Evolutionary conservation across 2,888 invertebrate species (phyloP).

Genomic region (Luperina testacea): DNA sequence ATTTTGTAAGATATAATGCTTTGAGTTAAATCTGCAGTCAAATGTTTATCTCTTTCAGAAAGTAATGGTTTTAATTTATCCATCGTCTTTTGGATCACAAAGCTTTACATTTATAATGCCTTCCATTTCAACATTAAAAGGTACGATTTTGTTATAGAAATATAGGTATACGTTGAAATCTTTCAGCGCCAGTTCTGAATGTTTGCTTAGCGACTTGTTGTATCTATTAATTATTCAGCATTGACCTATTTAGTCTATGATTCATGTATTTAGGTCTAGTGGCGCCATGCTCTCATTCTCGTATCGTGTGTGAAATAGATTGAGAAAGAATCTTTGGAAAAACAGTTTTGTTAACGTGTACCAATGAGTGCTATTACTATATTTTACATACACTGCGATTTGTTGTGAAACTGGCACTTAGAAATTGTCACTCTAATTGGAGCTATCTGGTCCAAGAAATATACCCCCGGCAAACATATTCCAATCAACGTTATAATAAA

Average conservation of each 20-base stretch:
- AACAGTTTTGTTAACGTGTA: slow-evolving; percentile 3
- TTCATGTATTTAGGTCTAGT: slow-evolving; percentile 34
- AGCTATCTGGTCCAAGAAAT: slow-evolving; percentile 24
- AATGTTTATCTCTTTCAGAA: slow-evolving; percentile 40
- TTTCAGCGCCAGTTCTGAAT: slow-evolving; percentile 27
- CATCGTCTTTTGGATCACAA: slow-evolving; percentile 7
- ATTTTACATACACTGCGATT: neutral
- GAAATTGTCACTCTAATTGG: slow-evolving; percentile 11
- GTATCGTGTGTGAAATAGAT: slow-evolving; percentile 32
- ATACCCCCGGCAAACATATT: slow-evolving; percentile 37
- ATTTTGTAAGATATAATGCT: slow-evolving; percentile 54
- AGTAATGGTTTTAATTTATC: slow-evolving; percentile 13
- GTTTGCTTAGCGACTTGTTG: slow-evolving; percentile 18
- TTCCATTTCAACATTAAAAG: slow-evolving; percentile 18
- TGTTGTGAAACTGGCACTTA: neutral
- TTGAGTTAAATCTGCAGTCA: slow-evolving; percentile 31
- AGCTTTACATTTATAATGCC: neutral
- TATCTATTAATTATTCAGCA: slow-evolving; percentile 54
- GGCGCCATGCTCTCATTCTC: slow-evolving; percentile 28
- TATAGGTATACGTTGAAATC: slow-evolving; percentile 15
- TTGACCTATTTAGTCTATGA: slow-evolving; percentile 58
- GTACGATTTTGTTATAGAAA: slow-evolving; percentile 10
- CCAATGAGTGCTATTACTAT: neutral
- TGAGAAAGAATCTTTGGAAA: slow-evolving; percentile 15
- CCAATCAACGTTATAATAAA: slow-evolving; percentile 51